These are phyloP conservation scores for Frankliniella fusca DNA, from an alignment of 2,888 invertebrate genomes.

Conservation along the genomic window DNA sequence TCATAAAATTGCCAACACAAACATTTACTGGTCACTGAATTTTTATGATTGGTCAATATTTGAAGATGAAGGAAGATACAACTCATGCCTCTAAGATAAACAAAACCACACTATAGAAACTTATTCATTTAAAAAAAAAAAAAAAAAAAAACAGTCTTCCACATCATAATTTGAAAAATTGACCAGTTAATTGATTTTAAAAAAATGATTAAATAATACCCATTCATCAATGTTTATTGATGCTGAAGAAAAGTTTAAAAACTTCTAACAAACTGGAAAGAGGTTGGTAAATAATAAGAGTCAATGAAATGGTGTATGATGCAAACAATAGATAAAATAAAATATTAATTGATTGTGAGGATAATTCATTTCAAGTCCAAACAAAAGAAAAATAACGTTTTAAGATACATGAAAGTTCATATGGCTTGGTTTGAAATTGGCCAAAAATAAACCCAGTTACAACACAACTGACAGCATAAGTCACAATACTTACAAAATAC, in stretches of 20 bases:
- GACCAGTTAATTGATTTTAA: too few species aligned
- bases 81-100: neutral
- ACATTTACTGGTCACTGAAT: neutral
- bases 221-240: too few species aligned
- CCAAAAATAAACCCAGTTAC: neutral
- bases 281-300: too few species aligned
- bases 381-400: neutral
- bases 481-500: neutral
- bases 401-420: constrained; percentile 46
- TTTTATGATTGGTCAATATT: neutral
- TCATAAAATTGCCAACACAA: neutral
- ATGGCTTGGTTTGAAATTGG: too few species aligned
- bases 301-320: too few species aligned
- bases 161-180: too few species aligned
- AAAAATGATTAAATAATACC: too few species aligned
- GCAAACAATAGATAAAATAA: neutral
- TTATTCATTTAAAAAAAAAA: constrained; percentile 23
- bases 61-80: neutral
- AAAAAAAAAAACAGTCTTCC: neutral
- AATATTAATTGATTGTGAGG: constrained; percentile 25
- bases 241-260: too few species aligned
- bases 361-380: too few species aligned
- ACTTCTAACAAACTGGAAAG: too few species aligned
- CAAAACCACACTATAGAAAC: neutral
- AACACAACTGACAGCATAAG: neutral